These are phyloP conservation scores for Chaetogeoica ovagalla DNA, from an alignment of 2,888 invertebrate species.

Conservation along the genomic window DNA sequence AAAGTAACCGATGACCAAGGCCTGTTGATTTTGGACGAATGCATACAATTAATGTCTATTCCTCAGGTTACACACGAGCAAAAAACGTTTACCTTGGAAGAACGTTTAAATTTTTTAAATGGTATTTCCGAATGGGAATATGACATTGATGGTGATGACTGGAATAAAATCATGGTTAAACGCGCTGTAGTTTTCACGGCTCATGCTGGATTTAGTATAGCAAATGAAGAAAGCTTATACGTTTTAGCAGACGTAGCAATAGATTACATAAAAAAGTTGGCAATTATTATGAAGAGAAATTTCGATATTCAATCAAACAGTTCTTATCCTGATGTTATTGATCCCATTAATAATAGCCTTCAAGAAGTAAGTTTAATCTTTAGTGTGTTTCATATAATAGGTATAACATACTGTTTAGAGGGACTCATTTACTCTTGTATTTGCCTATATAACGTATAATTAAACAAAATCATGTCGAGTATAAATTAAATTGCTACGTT, in stretches of 20 bases:
- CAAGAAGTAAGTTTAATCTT: slow-evolving; percentile 11
- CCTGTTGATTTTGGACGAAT: slow-evolving; percentile 12
- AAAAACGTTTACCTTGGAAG: not conserved
- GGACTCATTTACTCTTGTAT: too few species aligned
- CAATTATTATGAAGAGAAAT: slow-evolving; percentile 33
- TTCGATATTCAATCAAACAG: slow-evolving; percentile 35
- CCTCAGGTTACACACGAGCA: slow-evolving; percentile 3
- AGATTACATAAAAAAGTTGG: slow-evolving; percentile 35
- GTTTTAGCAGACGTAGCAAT: slow-evolving; percentile 35
- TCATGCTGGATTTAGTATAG: slow-evolving; percentile 48
- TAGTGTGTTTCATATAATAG: not conserved
- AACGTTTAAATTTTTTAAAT: slow-evolving; percentile 18
- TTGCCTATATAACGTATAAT: too few species aligned
- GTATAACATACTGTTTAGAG: too few species aligned
- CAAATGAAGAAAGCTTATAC: slow-evolving; percentile 38
- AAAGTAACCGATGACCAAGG: slow-evolving; percentile 14
- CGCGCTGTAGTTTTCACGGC: slow-evolving; percentile 27
- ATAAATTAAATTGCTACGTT: too few species aligned
- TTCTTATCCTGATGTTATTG: not conserved
- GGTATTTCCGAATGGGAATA: slow-evolving; percentile 28
- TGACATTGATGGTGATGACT: slow-evolving; percentile 28
- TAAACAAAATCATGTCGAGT: too few species aligned
- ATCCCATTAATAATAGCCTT: slow-evolving; percentile 32
- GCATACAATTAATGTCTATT: slow-evolving; percentile 19
- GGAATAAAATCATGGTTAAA: slow-evolving; percentile 49